phyloP scores from a whole-genome alignment of 2,888 invertebrate species.

The Dendrolimus houi region DNA sequence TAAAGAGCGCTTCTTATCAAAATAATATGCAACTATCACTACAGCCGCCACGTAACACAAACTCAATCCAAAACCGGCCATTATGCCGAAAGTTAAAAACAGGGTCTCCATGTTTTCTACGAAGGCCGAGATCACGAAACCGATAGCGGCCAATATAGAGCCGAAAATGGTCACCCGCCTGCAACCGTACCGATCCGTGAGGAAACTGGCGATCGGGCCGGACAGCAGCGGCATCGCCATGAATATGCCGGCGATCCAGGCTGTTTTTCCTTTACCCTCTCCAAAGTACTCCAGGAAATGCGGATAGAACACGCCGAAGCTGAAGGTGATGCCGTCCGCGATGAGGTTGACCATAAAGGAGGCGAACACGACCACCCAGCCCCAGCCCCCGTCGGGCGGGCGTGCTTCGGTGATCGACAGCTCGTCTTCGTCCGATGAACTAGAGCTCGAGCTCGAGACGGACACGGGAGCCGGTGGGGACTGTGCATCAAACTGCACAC shows the following conservation, averaged over 20 bases:
- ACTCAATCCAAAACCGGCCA: slow-evolving; percentile 90
- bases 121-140: slow-evolving; percentile 86
- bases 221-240: slow-evolving; percentile 93
- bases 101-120: slow-evolving; percentile 85
- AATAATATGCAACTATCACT: slow-evolving; percentile 93
- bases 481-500: slow-evolving; percentile 77
- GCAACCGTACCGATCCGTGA: slow-evolving; percentile 90
- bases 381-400: slow-evolving; percentile 94
- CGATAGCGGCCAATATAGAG: slow-evolving; percentile 83
- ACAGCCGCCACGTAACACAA: slow-evolving; percentile 93
- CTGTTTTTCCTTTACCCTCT: slow-evolving; percentile 89
- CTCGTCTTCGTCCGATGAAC: slow-evolving; percentile 79
- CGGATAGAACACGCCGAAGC: slow-evolving; percentile 92
- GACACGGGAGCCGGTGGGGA: slow-evolving; percentile 58
- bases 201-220: slow-evolving; percentile 89
- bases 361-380: slow-evolving; percentile 94
- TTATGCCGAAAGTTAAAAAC: slow-evolving; percentile 88
- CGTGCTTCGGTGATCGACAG: slow-evolving; percentile 80
- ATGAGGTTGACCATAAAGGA: slow-evolving; percentile 93
- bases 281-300: slow-evolving; percentile 91
- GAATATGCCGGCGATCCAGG: slow-evolving; percentile 93
- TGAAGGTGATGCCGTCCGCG: slow-evolving; percentile 94
- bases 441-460: slow-evolving; percentile 63
- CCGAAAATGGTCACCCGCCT: slow-evolving; percentile 86
- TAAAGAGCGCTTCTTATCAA: slow-evolving; percentile 88